Evolutionary conservation across 2,113 vertebrate genomes (phyloP), one percentile per base, ranked within the genome.

Genomic region (Camelus dromedarius): DNA sequence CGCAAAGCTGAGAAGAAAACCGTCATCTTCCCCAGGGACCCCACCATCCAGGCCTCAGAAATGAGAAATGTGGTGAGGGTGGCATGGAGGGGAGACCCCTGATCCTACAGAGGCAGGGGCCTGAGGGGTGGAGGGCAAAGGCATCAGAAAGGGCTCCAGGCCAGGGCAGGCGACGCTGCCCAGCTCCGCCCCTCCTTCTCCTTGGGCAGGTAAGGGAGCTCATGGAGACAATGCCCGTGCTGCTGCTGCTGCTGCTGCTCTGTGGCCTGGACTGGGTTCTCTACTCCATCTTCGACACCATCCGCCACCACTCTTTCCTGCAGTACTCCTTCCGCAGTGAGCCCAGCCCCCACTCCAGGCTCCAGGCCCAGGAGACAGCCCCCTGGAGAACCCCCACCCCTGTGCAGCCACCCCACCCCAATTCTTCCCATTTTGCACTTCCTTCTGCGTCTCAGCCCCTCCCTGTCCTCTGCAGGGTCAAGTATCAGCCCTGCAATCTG

Each of bases 241-340:
- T 98, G n/a, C 87, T 99, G 60, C 98, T 99, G 84, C 89, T 98
- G 2, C 22, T 98, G 38, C n/a, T 99, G 28, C 82, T 99, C 35
- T 98, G 99, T 0, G 64, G 79, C 1, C 94, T 99, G 1, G 99
- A 99, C 97, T 97, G 98, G 75, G 77, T 98, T 0, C 97, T 99
- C 80, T 98, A 98, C 97, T 98, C 97, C 28, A n/a, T 98, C 22
- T 98, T 99, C 50, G 98, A 98, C 93, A 95, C 99, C 90, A 98
- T 99, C 96, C 98, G 98, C 89, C 98, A 96, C 26, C 99, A 99
- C 95, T 99, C 99, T 26, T 97, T 98, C 2, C 97, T 98, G 11
- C 97, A 99, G 93, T 99, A 99, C 83, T 98, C 99, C 83, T 96
- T 99, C 96, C 98, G 95, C 85, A 98, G 99, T 99, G 95, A 99